phyloP scores from a whole-genome alignment of 2,113 vertebrate genomes.

The Chroicocephalus ridibundus region DNA sequence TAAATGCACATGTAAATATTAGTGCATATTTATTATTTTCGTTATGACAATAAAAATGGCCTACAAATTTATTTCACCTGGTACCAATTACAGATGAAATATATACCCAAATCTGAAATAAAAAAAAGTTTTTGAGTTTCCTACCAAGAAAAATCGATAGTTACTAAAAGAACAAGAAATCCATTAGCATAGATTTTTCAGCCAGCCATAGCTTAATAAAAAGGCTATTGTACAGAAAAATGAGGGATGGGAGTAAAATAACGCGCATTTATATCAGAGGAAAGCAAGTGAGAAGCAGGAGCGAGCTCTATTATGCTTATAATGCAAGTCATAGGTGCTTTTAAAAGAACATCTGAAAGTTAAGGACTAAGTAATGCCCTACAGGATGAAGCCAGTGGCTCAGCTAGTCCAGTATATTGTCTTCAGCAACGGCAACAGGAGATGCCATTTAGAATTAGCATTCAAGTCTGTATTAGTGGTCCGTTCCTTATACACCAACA shows the following conservation, averaged over 20 bases:
- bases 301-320: neutral
- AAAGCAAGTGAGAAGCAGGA: neutral
- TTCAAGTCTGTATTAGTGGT: neutral
- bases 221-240: neutral
- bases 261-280: neutral
- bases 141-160: neutral
- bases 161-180: neutral
- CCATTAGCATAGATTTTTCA: neutral
- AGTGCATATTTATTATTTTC: neutral
- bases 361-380: neutral
- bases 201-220: neutral
- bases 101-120: neutral
- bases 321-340: neutral
- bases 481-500: neutral
- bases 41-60: neutral
- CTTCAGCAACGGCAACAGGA: neutral
- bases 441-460: neutral
- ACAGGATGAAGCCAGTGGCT: neutral
- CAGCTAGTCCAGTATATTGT: neutral
- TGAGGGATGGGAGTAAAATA: fast-evolving
- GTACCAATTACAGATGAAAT: neutral
- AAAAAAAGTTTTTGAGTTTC: neutral
- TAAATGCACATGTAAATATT: neutral
- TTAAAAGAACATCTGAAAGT: neutral
- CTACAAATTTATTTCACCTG: neutral